phyloP scores from a whole-genome alignment of 2,113 vertebrate genomes.

The Lepisosteus osseus region DNA sequence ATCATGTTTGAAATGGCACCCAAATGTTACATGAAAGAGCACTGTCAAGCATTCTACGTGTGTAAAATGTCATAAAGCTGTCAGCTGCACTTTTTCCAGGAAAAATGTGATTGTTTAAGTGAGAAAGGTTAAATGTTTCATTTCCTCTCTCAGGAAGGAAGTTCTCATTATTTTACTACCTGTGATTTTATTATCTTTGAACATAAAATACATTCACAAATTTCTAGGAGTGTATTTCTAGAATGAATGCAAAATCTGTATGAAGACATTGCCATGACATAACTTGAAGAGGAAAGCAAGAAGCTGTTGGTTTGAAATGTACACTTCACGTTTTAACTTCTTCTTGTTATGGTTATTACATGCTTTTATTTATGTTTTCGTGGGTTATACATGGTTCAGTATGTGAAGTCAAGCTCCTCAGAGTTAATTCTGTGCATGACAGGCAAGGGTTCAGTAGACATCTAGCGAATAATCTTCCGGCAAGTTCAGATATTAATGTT shows the following conservation, averaged over 20 bases:
- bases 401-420: too few relatives aligned
- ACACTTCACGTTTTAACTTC: background rate
- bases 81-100: too few relatives aligned
- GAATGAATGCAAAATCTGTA: background rate
- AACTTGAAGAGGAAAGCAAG: background rate
- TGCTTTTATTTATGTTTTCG: background rate
- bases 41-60: too few relatives aligned
- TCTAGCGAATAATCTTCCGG: too few relatives aligned
- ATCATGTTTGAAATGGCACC: background rate
- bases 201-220: too few relatives aligned
- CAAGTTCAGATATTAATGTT: too few relatives aligned
- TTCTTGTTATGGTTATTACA: background rate
- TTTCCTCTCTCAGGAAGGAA: background rate
- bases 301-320: too few relatives aligned
- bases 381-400: background rate
- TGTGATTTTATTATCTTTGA: background rate
- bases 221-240: background rate
- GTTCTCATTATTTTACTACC: conserved; percentile 2
- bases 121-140: too few relatives aligned
- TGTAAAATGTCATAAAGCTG: too few relatives aligned
- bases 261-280: background rate
- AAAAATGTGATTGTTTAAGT: too few relatives aligned
- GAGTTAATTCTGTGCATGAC: too few relatives aligned
- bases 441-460: too few relatives aligned
- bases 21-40: background rate